A percentile compares a stretch with the other conserved stretches of the same genome.
These are phyloP conservation scores for Uropetala carovei DNA, from an alignment of 2,888 invertebrate genomes.

Conservation along the genomic window DNA sequence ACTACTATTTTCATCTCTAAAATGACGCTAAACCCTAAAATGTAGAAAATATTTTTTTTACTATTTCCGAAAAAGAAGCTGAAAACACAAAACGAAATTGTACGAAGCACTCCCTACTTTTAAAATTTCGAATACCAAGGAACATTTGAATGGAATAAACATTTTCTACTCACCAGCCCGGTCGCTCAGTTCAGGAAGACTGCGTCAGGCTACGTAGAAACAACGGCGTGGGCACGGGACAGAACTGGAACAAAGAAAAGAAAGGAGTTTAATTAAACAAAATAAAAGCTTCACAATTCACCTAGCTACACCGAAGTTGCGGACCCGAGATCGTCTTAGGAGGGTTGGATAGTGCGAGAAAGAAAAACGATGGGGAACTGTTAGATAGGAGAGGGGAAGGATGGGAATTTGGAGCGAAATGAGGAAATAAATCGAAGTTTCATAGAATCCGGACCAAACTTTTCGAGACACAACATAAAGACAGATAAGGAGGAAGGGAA, in stretches of 20 bases:
- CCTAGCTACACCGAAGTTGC: no score
- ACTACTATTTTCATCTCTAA: no score
- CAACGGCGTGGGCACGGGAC: constrained; percentile 8
- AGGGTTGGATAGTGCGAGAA: background rate
- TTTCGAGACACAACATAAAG: constrained; percentile 45
- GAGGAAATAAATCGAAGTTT: constrained; percentile 16
- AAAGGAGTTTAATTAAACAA: background rate
- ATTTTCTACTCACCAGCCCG: constrained; percentile 19
- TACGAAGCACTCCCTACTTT: background rate
- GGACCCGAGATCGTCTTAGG: background rate
- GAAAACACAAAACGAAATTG: background rate
- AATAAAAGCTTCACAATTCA: background rate
- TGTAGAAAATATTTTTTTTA: background rate
- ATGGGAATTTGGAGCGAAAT: background rate
- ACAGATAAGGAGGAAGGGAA: background rate
- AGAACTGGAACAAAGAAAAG: constrained; percentile 15
- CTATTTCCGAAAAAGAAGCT: background rate
- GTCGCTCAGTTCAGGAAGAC: background rate
- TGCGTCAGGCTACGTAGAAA: background rate
- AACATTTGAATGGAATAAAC: background rate
- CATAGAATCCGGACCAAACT: constrained; percentile 40
- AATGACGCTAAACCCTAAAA: background rate
- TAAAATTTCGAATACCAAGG: background rate
- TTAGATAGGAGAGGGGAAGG: background rate
- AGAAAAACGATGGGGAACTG: background rate